These are phyloP conservation scores for Agriotes lineatus DNA, from an alignment of 2,888 invertebrate species.

Conservation along the genomic window DNA sequence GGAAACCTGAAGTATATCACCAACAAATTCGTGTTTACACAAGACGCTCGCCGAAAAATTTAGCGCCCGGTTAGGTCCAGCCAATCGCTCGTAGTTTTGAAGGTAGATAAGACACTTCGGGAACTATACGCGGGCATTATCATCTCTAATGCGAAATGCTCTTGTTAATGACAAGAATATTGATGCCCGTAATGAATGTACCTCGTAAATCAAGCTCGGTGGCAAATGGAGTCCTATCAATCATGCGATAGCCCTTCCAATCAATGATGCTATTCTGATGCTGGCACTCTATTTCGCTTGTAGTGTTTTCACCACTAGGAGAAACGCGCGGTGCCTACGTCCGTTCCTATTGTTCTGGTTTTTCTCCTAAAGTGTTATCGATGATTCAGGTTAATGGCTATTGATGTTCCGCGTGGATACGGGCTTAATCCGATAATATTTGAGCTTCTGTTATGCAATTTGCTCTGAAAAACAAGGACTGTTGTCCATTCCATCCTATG, in stretches of 20 bases:
- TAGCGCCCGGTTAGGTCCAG: no score
- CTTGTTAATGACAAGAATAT: constrained; percentile 23
- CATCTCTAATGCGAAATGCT: constrained; percentile 18
- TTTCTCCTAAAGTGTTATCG: background rate
- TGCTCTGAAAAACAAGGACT: background rate
- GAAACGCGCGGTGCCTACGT: background rate
- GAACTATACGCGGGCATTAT: constrained; percentile 3
- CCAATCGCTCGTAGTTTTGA: no score
- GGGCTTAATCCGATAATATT: background rate
- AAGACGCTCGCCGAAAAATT: background rate
- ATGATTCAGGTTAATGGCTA: background rate
- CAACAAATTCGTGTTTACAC: background rate
- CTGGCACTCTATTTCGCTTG: constrained; percentile 20
- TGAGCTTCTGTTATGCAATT: background rate
- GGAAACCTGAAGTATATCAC: background rate
- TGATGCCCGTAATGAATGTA: constrained; percentile 24
- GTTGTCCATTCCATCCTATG: background rate
- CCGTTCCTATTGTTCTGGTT: background rate
- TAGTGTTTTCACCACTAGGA: constrained; percentile 7
- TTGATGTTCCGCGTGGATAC: no score
- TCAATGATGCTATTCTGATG: constrained; percentile 28
- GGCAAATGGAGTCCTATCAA: constrained; percentile 29
- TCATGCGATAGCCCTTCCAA: constrained; percentile 27
- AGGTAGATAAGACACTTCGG: background rate
- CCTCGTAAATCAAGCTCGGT: constrained; percentile 27